A percentile compares a stretch with the other conserved stretches of the same genome.
Evolutionary conservation across 1,140 invertebrate genomes (phyloP).

Genomic region (Cotesia chilonis): DNA sequence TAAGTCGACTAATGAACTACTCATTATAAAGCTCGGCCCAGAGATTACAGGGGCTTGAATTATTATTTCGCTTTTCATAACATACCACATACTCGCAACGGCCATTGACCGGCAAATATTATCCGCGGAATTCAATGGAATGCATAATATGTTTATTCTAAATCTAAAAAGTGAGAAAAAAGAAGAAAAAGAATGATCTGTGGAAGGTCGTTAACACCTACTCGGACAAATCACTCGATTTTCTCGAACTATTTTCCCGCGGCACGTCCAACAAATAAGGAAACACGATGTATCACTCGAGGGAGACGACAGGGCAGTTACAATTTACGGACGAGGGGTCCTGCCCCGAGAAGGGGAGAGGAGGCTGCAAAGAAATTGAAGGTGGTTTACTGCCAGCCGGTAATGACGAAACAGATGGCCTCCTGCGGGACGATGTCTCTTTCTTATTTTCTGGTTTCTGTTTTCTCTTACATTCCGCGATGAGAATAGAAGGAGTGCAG

Average conservation of each 20-base stretch:
- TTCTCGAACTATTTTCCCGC: constrained; percentile 64
- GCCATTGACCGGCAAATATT: too few species aligned
- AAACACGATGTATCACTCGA: constrained; percentile 66
- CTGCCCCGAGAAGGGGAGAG: constrained; percentile 11
- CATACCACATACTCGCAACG: not conserved
- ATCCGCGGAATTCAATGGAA: too few species aligned
- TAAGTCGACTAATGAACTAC: constrained; percentile 57
- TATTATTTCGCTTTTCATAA: not conserved
- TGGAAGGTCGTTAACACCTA: constrained; percentile 60
- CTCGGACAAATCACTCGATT: constrained; percentile 66
- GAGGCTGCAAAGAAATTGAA: constrained; percentile 14
- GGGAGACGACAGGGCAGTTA: constrained; percentile 55
- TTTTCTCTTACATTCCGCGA: too few species aligned
- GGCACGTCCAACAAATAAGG: constrained; percentile 65
- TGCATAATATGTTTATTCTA: not conserved
- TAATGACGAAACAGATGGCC: constrained; percentile 67
- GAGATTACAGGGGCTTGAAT: too few species aligned
- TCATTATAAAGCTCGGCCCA: constrained; percentile 7
- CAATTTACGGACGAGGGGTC: constrained; percentile 24
- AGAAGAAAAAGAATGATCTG: not conserved
- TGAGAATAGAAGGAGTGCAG: not conserved
- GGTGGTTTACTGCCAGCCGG: constrained; percentile 62
- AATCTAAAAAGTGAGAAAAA: not conserved
- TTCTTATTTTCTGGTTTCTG: not conserved
- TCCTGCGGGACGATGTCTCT: constrained; percentile 48